Base-by-base conservation (phyloP, 2,113 vertebrate species). In the Diglossa brunneiventris region DNA sequence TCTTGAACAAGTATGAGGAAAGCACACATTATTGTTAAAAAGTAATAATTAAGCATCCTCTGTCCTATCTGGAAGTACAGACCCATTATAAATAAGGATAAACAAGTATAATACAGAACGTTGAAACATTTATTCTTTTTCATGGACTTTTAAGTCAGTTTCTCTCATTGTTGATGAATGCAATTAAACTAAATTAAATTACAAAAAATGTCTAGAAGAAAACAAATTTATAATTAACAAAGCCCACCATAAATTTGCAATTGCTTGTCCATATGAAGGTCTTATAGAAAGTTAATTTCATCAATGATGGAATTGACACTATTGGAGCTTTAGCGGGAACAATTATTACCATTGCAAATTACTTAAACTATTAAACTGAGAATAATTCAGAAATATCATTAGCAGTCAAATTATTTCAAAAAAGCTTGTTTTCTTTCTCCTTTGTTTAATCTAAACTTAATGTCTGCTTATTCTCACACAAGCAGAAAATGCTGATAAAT, bases 401-500 rank as follows among this genome's bases (percentile, higher is more conserved):
- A 98, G 96, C 94, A 98, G 97, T 96, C 94, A 98, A 98, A 98
- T 98, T 97, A 97, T 95, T 96, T 90, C 55, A 97, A 98, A 76
- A 96, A 79, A 96, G n/a, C 87, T 97, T 97, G 92, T 98, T 98
- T 97, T 97, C 96, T 97, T 97, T 94, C 93, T 92, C 93, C 89
- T 98, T 98, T 98, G 97, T 98, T 98, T 98, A 98, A 98, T 98
- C 98, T 97, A 98, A 98, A 98, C 97, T 97, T 98, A 98, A 98
- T 98, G 97, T 97, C 97, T 98, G 97, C 98, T 98, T 98, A 98
- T 98, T 98, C 97, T 97, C 94, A 97, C 97, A 98, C 95, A 97
- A 97, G 97, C 96, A 98, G 97, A 98, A 98, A 98, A 98, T 97
- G 95, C 97, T 97, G 98, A 98, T 98, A 98, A 98, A 98, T 98